phyloP scores from a whole-genome alignment of 2,888 invertebrate species.

The Metallyticus violacea region DNA sequence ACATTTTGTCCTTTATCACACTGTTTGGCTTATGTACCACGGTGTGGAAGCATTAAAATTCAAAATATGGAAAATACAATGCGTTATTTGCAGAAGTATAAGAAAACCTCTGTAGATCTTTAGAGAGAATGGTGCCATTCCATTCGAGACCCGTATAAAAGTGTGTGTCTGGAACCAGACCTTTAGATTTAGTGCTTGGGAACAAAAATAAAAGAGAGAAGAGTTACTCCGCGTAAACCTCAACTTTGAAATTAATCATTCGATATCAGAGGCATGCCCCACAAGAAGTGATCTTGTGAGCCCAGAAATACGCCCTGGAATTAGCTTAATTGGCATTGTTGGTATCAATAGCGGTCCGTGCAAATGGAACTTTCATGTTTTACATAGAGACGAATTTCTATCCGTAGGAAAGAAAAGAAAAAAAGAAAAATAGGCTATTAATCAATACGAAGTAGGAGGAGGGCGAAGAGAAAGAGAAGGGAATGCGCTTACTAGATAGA shows the following conservation, averaged over 20 bases:
- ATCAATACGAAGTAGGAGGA: background rate
- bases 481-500: too few relatives aligned
- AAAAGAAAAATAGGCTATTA: background rate
- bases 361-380: conserved; percentile 15
- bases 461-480: too few relatives aligned
- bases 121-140: too few relatives aligned
- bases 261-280: background rate
- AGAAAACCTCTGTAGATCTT: too few relatives aligned
- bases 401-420: background rate
- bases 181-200: background rate
- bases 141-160: too few relatives aligned
- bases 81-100: too few relatives aligned
- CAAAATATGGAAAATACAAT: too few relatives aligned
- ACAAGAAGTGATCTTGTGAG: background rate
- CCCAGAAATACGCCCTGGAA: too few relatives aligned
- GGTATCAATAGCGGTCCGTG: background rate
- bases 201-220: background rate
- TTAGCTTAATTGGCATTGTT: conserved; percentile 14
- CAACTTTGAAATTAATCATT: background rate
- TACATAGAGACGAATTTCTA: background rate
- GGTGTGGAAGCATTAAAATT: too few relatives aligned
- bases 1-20: too few relatives aligned
- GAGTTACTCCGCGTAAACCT: background rate
- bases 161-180: too few relatives aligned
- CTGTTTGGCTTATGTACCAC: too few relatives aligned